phyloP scores from a whole-genome alignment of 2,888 invertebrate species.

The Pachliopta kotzebuea region DNA sequence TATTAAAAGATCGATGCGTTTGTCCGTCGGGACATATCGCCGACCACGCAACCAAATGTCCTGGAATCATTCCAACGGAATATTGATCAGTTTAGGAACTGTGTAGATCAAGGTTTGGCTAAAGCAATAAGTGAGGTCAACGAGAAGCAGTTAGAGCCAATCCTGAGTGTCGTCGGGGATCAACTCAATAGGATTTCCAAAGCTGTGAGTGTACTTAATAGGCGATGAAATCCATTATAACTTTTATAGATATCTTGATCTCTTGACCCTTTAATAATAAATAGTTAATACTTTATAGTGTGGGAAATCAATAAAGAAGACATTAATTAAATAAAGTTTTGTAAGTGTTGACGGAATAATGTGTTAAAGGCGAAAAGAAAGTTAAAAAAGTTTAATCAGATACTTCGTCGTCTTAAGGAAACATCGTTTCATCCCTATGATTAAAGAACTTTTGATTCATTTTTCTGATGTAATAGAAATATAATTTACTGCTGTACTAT shows the following conservation, averaged over 20 bases:
- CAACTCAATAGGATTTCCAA: conserved; percentile 58
- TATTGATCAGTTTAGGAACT: conserved; percentile 53
- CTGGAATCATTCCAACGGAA: conserved; percentile 51
- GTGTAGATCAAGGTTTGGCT: conserved; percentile 58
- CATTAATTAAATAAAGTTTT: too few relatives aligned
- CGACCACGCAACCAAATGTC: conserved; percentile 38
- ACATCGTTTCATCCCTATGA: too few relatives aligned
- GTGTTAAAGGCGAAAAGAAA: too few relatives aligned
- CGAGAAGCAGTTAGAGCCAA: conserved; percentile 58
- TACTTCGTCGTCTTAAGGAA: too few relatives aligned
- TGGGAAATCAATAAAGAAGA: too few relatives aligned
- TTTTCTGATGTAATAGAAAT: too few relatives aligned
- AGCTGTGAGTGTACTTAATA: conserved; percentile 46
- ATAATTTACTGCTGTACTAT: too few relatives aligned
- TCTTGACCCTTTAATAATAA: too few relatives aligned
- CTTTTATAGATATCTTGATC: background rate
- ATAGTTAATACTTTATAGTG: too few relatives aligned
- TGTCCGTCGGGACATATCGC: conserved; percentile 43
- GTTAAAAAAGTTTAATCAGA: too few relatives aligned
- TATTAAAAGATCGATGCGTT: conserved; percentile 43
- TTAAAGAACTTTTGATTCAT: too few relatives aligned
- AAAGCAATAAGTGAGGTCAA: conserved; percentile 52
- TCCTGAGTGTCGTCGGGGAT: conserved; percentile 56
- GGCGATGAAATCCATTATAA: conserved; percentile 26
- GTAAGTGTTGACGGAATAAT: too few relatives aligned